Percentiles rank a stretch among this genome's conserved stretches.
Evolutionary conservation across 2,113 vertebrate genomes (phyloP).

Genomic region (Tyrannus savana): DNA sequence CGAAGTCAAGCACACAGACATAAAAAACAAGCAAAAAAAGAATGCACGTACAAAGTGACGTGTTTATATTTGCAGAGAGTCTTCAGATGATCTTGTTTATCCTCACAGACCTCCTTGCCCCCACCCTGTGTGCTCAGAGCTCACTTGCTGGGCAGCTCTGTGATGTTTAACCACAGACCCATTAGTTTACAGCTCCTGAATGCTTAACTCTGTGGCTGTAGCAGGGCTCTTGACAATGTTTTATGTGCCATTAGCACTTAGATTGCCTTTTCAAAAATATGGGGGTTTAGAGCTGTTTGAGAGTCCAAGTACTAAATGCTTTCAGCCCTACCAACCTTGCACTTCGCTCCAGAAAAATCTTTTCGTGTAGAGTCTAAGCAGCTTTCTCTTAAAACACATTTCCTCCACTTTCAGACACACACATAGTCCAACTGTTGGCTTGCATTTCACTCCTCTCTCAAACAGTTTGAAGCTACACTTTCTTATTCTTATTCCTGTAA

Average conservation of each 20-base stretch:
- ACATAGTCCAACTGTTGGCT: neutral
- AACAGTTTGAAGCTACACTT: neutral
- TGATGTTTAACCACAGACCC: neutral
- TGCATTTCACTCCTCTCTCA: neutral
- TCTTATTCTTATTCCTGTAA: neutral
- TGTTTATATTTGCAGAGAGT: neutral
- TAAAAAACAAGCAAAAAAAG: neutral
- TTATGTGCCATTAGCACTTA: neutral
- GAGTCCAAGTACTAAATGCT: neutral
- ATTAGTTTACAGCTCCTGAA: neutral
- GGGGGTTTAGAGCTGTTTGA: neutral
- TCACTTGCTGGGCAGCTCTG: neutral
- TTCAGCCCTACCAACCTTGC: neutral
- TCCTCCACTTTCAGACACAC: constrained; percentile 6
- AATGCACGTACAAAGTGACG: neutral
- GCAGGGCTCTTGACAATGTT: neutral
- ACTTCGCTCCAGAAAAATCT: neutral
- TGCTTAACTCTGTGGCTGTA: neutral
- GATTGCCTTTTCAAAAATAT: neutral
- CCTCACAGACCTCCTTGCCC: neutral
- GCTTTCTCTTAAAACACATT: neutral
- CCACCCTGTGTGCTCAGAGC: neutral
- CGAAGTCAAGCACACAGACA: neutral
- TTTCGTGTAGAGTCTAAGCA: neutral
- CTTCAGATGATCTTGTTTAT: constrained; percentile 21